Percentiles rank a stretch among this genome's conserved stretches.
phyloP scores from a whole-genome alignment of 2,888 invertebrate species.

The Anoncus sp. region DNA sequence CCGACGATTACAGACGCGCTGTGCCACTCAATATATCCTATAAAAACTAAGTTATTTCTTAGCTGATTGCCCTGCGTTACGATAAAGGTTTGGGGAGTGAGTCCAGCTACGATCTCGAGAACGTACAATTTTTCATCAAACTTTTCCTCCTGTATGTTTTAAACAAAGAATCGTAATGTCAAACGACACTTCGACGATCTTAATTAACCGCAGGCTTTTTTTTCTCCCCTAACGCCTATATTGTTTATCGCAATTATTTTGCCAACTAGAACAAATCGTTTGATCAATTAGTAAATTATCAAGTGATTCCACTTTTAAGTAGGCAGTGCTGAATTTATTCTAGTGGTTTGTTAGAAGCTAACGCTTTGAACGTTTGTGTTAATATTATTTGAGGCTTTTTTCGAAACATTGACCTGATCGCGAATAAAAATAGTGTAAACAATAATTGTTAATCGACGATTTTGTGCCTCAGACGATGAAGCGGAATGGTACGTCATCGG shows the following conservation, averaged over 20 bases:
- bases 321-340: no score
- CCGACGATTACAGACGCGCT: constrained; percentile 69
- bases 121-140: constrained; percentile 21
- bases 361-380: no score
- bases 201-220: neutral
- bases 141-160: no score
- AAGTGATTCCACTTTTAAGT: no score
- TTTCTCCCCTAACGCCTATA: no score
- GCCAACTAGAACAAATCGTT: neutral
- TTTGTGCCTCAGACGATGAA: constrained; percentile 37
- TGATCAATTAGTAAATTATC: neutral
- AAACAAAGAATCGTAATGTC: no score
- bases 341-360: no score
- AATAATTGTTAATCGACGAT: constrained; percentile 6
- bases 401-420: no score
- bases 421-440: neutral
- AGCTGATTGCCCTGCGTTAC: constrained; percentile 83
- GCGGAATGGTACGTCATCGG: constrained; percentile 9
- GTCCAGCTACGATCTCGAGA: constrained; percentile 63
- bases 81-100: constrained; percentile 77
- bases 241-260: no score
- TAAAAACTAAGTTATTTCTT: constrained; percentile 83
- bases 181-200: no score
- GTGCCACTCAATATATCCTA: constrained; percentile 81
- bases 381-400: no score